Base-by-base conservation (phyloP, 2,888 invertebrate species). In the Dromius quadrimaculatus region DNA sequence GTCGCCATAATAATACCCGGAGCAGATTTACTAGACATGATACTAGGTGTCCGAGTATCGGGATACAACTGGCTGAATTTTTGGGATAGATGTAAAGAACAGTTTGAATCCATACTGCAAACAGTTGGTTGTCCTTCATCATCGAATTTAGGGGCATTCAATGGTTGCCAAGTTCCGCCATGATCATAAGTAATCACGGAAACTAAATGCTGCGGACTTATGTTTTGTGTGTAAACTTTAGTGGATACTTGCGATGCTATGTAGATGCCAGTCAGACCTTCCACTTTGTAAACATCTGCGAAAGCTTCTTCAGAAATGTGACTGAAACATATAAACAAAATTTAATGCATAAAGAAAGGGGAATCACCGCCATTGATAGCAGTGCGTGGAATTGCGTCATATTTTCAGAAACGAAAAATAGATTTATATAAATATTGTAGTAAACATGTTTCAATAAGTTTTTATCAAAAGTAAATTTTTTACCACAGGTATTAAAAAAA, bases 1-100 rank as follows among this genome's bases (percentile, higher is more conserved):
- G 94, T 92, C 0, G 94, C 95, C 84, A 95, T 87, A 73, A 97
- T 91, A 17, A 95, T 87, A 0, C 96, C 96, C 0, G 95, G 93
- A 0, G 95, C 95, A 0, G 95, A 92, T 78, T 91, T 90, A 4
- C 92, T 93, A 20, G 93, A 92, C 85, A 95, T 87, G 72, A 97
- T 93, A 20, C 92, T 92, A 0, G 90, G 89, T 0, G 92, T 88
- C 77, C 93, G 87, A 57, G 91, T 90, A 19, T 90, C 89, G 3
- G 94, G 94, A 82, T 93, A 93, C 54, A 94, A 83, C 76, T 92
- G 90, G 79, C 89, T 91, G 81, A 95, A 93, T 79, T 91, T 90
- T 82, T 96, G 96, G 73, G 93, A 92, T 75, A 97, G 83, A 82
- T 96, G 96, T 47, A 96, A 84, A 17, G 94, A 93, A 82, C 96